phyloP scores from a whole-genome alignment of 2,113 vertebrate species.

The Entosphenus tridentatus region DNA sequence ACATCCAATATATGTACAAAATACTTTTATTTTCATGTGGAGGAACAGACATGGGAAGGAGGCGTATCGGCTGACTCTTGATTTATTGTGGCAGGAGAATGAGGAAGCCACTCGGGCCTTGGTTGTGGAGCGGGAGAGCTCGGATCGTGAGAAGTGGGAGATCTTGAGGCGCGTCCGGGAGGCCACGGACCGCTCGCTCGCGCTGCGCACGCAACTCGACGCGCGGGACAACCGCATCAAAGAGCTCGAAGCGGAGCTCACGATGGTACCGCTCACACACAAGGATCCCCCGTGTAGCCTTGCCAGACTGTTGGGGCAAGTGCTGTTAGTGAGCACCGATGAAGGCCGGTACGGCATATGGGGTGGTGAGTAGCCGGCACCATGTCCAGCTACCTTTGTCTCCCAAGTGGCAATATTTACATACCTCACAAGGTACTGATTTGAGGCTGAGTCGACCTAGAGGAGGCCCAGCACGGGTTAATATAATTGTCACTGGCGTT shows the following conservation, averaged over 20 bases:
- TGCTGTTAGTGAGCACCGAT: not conserved
- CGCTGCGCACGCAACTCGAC: slow-evolving; percentile 73
- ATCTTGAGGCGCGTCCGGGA: slow-evolving; percentile 80
- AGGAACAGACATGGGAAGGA: no score
- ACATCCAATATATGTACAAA: no score
- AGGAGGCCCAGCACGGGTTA: no score
- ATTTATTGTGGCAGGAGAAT: slow-evolving; percentile 38
- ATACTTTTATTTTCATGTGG: no score
- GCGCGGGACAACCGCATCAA: slow-evolving; percentile 96
- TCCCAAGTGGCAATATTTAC: no score
- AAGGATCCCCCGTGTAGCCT: not conserved
- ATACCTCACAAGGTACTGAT: no score
- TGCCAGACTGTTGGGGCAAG: no score
- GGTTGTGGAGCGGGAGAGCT: slow-evolving; percentile 75
- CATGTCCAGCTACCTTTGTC: not conserved
- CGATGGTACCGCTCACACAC: slow-evolving; percentile 40
- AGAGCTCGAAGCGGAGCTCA: slow-evolving; percentile 86
- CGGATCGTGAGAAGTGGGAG: slow-evolving; percentile 96
- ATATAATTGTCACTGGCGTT: no score
- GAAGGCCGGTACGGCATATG: not conserved
- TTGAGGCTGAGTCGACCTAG: no score
- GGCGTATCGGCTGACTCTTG: no score
- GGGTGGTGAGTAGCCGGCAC: not conserved
- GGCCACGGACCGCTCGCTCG: slow-evolving; percentile 60
- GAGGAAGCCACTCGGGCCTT: slow-evolving; percentile 81